These are phyloP conservation scores for Microchirus variegatus DNA, from an alignment of 2,797 vertebrate genomes.

Conservation along the genomic window DNA sequence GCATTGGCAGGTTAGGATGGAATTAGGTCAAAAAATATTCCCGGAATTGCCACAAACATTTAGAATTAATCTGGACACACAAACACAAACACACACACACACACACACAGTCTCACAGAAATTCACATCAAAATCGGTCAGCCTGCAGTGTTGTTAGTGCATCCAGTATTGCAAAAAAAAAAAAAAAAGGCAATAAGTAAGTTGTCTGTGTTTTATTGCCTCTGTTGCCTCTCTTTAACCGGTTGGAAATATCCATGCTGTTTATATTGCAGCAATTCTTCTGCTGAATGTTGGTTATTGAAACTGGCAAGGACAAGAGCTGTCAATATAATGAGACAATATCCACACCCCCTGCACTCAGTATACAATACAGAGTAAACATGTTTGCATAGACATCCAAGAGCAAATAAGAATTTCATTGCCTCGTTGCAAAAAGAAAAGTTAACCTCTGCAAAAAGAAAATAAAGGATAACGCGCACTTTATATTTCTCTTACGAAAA, in stretches of 20 bases:
- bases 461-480: constrained; percentile 52
- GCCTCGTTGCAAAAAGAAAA: constrained; percentile 52
- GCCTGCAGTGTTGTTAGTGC: constrained; percentile 61
- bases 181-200: constrained; percentile 67
- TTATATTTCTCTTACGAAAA: constrained; percentile 63
- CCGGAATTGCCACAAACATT: constrained; percentile 48
- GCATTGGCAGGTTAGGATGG: constrained; percentile 63
- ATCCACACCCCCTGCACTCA: constrained; percentile 61
- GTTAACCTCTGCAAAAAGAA: constrained; percentile 48
- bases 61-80: constrained; percentile 40
- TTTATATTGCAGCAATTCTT: constrained; percentile 65
- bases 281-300: constrained; percentile 67
- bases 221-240: constrained; percentile 53
- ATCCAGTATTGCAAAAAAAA: constrained; percentile 64
- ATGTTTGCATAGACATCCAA: constrained; percentile 46
- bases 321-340: constrained; percentile 77
- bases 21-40: constrained; percentile 45
- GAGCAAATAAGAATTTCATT: constrained; percentile 58
- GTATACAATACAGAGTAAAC: constrained; percentile 56
- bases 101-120: constrained; percentile 22
- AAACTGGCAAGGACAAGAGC: constrained; percentile 66
- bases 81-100: constrained; percentile 18
- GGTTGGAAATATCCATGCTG: constrained; percentile 63
- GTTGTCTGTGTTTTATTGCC: constrained; percentile 65
- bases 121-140: constrained; percentile 51